A percentile compares a stretch with the other conserved stretches of the same genome.
Conservation (phyloP, 2,797 vertebrate species). For the Miichthys miiuy region DNA sequence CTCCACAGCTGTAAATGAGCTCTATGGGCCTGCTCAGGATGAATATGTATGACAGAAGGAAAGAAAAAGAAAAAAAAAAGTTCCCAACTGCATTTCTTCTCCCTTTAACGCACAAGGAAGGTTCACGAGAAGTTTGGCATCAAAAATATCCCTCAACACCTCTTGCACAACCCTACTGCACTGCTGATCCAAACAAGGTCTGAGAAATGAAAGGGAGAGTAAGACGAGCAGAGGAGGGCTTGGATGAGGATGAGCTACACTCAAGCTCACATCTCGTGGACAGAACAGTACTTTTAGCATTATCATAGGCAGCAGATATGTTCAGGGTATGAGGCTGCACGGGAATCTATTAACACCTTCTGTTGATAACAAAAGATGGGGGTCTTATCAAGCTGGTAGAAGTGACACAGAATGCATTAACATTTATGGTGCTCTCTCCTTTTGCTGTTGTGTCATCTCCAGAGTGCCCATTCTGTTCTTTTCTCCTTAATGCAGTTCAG, state of each 20-base stretch:
- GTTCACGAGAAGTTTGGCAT: conserved; percentile 65
- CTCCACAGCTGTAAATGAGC: conserved; percentile 56
- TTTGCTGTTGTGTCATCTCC: conserved; percentile 67
- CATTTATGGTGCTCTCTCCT: conserved; percentile 72
- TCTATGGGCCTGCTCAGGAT: conserved; percentile 52
- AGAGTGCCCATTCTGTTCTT: conserved; percentile 65
- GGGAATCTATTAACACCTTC: conserved; percentile 75
- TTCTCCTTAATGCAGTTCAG: conserved; percentile 70
- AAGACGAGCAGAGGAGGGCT: conserved; percentile 24
- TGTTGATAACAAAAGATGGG: conserved; percentile 68
- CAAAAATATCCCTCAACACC: conserved; percentile 59
- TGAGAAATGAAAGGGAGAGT: conserved; percentile 48
- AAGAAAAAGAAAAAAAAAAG: conserved; percentile 2
- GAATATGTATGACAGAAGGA: conserved; percentile 67
- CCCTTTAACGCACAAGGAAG: conserved; percentile 27
- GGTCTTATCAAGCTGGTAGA: conserved; percentile 68
- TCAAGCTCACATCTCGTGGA: conserved; percentile 53
- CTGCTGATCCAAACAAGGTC: conserved; percentile 51
- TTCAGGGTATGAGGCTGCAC: conserved; percentile 40
- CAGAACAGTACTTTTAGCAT: conserved; percentile 71
- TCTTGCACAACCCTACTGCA: conserved; percentile 19
- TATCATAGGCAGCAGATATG: conserved; percentile 66
- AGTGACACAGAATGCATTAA: conserved; percentile 82
- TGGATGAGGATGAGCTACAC: conserved; percentile 40
- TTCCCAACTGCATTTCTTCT: conserved; percentile 23